Evolutionary conservation across 2,888 invertebrate species (phyloP), one percentile per base, ranked within the genome.

Genomic region (Dicycla oo): DNA sequence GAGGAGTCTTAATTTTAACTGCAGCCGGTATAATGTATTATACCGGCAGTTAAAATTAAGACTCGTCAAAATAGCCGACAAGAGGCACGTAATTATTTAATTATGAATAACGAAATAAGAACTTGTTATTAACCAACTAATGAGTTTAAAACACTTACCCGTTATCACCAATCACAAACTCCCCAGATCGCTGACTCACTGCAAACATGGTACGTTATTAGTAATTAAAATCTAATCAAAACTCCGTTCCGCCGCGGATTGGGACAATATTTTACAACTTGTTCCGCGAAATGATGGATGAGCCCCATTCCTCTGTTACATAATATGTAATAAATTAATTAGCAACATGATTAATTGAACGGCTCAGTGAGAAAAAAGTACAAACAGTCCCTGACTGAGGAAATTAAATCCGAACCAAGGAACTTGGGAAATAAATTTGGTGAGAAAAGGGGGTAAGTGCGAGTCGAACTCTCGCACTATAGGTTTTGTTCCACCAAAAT

Each of bases 211-310:
- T 57, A 45, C 57, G 75, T 74, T 34, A 51, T 54, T 47, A 61
- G 73, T 82, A 80, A 86, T 86, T 87, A 86, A 87, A 87, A 84
- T 85, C 75, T 80, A 84, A 86, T 86, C 84, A 82, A 78, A 76
- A 79, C 60, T 61, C 69, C 38, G 72, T 30, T 20, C 38, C 45
- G 71, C 34, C 49, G 71, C n/a, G 71, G 53, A 84, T 70, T 58
- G 70, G 60, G 79, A 84, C 86, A 86, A 84, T 82, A 83, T 84
- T 87, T 81, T 78, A 74, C 72, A 77, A 82, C 69, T 87, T 75
- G 79, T 84, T 80, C 79, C 75, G 60, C 53, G n/a, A 43, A 77
- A 75, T 86, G 86, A 86, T 86, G 82, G 81, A 86, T 86, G 79
- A 58, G 34, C 45, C 56, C 30, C 23, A 56, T 64, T 57, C 49